Evolutionary conservation across 1,140 invertebrate species (phyloP).

Genomic region (Archegozetes longisetosus): DNA sequence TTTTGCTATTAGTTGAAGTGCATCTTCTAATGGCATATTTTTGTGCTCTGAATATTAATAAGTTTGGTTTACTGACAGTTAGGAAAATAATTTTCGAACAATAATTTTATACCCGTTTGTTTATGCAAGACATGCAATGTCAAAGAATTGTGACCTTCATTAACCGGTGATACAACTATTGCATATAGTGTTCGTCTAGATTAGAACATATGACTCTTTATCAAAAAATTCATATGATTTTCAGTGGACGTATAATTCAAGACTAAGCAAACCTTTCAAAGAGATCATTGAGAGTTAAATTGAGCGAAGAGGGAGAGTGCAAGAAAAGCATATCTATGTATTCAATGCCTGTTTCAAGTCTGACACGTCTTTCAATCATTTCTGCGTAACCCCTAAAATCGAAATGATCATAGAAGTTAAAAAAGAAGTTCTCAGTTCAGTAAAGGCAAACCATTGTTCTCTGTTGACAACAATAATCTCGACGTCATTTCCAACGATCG

Average conservation of each 20-base stretch:
- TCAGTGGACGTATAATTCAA: neutral
- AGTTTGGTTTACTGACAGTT: neutral
- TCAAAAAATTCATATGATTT: neutral
- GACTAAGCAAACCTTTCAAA: neutral
- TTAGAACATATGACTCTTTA: neutral
- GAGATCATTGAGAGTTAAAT: conserved; percentile 12
- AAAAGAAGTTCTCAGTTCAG: neutral
- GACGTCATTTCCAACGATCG: conserved; percentile 4
- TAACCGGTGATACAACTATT: conserved; percentile 3
- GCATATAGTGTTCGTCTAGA: conserved; percentile 12
- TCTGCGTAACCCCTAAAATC: conserved; percentile 6
- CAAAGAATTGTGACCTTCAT: conserved; percentile 4
- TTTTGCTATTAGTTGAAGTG: neutral
- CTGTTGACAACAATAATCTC: conserved; percentile 12
- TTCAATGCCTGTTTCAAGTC: conserved; percentile 4
- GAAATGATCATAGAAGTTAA: neutral
- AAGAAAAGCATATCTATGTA: conserved; percentile 10
- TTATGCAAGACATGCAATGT: conserved; percentile 11
- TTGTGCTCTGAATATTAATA: conserved; percentile 1
- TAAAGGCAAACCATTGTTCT: conserved; percentile 10
- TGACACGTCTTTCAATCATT: conserved; percentile 11
- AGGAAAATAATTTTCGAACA: neutral
- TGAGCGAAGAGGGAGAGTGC: conserved; percentile 1
- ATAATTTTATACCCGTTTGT: conserved; percentile 10
- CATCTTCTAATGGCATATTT: conserved; percentile 11